phyloP scores from a whole-genome alignment of 2,888 invertebrate species.

The Macrophya alboannulata region DNA sequence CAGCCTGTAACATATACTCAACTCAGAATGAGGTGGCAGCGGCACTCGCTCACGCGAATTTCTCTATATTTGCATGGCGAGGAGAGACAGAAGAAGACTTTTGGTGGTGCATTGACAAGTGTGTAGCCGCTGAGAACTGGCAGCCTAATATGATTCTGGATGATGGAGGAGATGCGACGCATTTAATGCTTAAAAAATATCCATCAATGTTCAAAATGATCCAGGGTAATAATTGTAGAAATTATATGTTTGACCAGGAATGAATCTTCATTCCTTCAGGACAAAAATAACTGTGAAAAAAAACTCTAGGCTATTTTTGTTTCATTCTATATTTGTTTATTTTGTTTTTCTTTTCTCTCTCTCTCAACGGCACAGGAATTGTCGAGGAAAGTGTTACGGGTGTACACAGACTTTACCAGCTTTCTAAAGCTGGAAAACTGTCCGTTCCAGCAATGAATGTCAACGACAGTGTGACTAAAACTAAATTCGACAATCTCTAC shows the following conservation, averaged over 20 bases:
- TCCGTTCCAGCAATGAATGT: constrained; percentile 99
- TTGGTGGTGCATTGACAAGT: constrained; percentile 99
- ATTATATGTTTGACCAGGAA: constrained; percentile 9
- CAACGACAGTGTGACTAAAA: constrained; percentile 98
- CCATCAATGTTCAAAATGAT: constrained; percentile 96
- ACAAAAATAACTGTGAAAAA: not conserved
- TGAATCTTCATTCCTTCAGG: not conserved
- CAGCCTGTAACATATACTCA: constrained; percentile 98
- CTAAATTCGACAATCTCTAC: constrained; percentile 98
- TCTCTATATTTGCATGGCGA: constrained; percentile 97
- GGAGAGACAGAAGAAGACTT: constrained; percentile 99
- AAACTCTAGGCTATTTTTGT: not conserved
- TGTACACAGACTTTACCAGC: constrained; percentile 97
- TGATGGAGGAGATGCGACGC: constrained; percentile 98
- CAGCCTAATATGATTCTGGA: constrained; percentile 99
- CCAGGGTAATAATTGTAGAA: constrained; percentile 83
- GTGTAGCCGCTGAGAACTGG: constrained; percentile 95
- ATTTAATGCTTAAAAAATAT: constrained; percentile 97
- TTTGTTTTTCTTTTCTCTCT: not conserved
- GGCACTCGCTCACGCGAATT: constrained; percentile 94
- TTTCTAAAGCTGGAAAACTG: constrained; percentile 96
- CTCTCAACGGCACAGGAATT: constrained; percentile 85
- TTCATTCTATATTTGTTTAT: not conserved
- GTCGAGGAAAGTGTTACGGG: constrained; percentile 99
- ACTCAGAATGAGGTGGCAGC: constrained; percentile 99